These are phyloP conservation scores for Physocephala rufipes DNA, from an alignment of 2,888 invertebrate genomes.

Conservation along the genomic window DNA sequence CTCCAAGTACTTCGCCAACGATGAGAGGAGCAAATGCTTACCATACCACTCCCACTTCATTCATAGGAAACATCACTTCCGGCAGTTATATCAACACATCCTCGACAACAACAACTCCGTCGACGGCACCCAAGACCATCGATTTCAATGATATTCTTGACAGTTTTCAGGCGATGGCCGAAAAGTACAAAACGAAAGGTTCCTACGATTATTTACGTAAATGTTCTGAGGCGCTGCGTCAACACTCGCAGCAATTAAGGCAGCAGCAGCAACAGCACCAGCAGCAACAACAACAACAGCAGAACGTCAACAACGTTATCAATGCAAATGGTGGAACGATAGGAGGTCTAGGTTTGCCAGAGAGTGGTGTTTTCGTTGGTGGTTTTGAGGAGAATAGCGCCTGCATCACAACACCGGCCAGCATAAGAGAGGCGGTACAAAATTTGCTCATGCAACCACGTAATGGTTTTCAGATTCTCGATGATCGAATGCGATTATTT, in stretches of 20 bases:
- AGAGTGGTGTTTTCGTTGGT: conserved; percentile 46
- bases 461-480: conserved; percentile 79
- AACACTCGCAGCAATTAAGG: conserved; percentile 63
- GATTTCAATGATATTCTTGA: conserved; percentile 65
- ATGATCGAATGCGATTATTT: conserved; percentile 80
- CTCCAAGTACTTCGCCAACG: conserved; percentile 52
- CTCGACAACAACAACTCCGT: conserved; percentile 56
- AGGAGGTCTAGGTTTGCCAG: conserved; percentile 53
- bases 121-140: conserved; percentile 57
- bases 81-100: conserved; percentile 37
- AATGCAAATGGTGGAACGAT: conserved; percentile 55
- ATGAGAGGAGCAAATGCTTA: conserved; percentile 47
- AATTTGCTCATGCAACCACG: conserved; percentile 75
- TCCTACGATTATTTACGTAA: conserved; percentile 65
- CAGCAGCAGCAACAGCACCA: conserved; percentile 55
- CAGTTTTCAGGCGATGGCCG: conserved; percentile 65
- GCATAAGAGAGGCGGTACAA: conserved; percentile 76
- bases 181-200: conserved; percentile 64
- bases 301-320: conserved; percentile 37
- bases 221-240: conserved; percentile 64
- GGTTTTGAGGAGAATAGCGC: conserved; percentile 62
- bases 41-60: conserved; percentile 44
- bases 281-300: conserved; percentile 44
- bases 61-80: conserved; percentile 20
- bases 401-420: conserved; percentile 69